These are phyloP conservation scores for Cyrtorhinus lividipennis DNA, from an alignment of 1,140 invertebrate genomes.

Conservation along the genomic window DNA sequence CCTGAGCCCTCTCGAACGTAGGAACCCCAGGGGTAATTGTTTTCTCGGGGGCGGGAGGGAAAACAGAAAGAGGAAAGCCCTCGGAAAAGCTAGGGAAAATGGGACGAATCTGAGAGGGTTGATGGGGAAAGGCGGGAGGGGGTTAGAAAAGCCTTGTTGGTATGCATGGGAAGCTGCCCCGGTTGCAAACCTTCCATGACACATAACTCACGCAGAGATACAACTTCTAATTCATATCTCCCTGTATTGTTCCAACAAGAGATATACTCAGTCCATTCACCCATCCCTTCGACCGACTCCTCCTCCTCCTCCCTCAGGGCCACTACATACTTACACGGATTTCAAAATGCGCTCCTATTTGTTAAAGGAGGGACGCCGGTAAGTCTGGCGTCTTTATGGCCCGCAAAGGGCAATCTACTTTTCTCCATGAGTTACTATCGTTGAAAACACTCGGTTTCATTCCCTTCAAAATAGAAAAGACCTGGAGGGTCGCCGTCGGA, in stretches of 20 bases:
- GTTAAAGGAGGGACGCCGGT: background rate
- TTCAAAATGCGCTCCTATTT: background rate
- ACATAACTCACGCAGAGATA: constrained; percentile 1
- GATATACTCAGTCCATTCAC: constrained; percentile 7
- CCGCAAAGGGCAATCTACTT: background rate
- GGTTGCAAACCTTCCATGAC: constrained; percentile 9
- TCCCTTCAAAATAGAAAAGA: too few relatives aligned
- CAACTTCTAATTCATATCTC: constrained; percentile 8
- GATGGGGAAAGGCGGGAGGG: background rate
- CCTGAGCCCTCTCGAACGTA: too few relatives aligned
- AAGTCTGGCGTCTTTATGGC: background rate
- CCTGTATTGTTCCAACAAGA: background rate
- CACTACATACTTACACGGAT: background rate
- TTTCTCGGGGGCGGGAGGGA: background rate
- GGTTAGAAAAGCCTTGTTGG: constrained; percentile 7
- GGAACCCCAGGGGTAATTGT: constrained; percentile 2
- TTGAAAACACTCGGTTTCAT: too few relatives aligned
- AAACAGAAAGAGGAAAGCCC: too few relatives aligned
- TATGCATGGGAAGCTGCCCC: constrained; percentile 5
- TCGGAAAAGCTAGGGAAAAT: background rate
- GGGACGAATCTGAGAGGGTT: background rate
- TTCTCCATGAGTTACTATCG: background rate
- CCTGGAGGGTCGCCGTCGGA: too few relatives aligned
- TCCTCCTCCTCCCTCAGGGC: too few relatives aligned
- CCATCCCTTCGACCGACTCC: background rate